Evolutionary conservation across 2,888 invertebrate species (phyloP).

Genomic region (Lymantria dispar): DNA sequence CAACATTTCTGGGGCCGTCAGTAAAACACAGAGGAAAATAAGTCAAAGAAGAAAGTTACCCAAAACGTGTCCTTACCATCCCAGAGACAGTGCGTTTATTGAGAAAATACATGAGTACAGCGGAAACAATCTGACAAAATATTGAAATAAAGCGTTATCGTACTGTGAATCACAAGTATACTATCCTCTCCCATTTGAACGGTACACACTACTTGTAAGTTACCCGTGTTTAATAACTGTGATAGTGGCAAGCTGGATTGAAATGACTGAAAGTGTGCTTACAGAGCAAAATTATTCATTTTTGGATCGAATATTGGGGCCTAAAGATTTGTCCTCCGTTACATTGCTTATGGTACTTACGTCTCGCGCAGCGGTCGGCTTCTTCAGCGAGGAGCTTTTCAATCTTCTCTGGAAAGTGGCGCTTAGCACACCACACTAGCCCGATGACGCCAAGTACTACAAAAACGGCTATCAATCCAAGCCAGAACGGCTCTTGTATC

Average conservation of each 20-base stretch:
- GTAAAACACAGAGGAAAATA: conserved; percentile 46
- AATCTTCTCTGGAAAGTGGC: conserved; percentile 93
- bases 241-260: conserved; percentile 41
- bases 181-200: conserved; percentile 9
- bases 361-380: conserved; percentile 87
- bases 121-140: conserved; percentile 54
- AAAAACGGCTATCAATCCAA: conserved; percentile 92
- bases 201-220: conserved; percentile 14
- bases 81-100: conserved; percentile 67
- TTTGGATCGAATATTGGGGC: conserved; percentile 30
- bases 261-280: conserved; percentile 40
- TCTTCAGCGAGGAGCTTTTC: conserved; percentile 92
- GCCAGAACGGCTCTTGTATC: conserved; percentile 94
- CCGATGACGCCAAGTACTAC: conserved; percentile 90
- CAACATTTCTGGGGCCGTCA: conserved; percentile 54
- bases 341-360: conserved; percentile 62
- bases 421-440: conserved; percentile 91
- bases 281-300: conserved; percentile 28
- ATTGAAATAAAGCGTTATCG: conserved; percentile 50
- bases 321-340: conserved; percentile 64
- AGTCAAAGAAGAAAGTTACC: conserved; percentile 45
- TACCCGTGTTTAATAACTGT: conserved; percentile 31
- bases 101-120: conserved; percentile 67
- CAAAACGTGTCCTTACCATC: conserved; percentile 75
- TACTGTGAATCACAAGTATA: conserved; percentile 48